Percentiles rank a stretch among this genome's conserved stretches.
phyloP scores from a whole-genome alignment of 2,888 invertebrate species.

The Drosophila nigricruria region DNA sequence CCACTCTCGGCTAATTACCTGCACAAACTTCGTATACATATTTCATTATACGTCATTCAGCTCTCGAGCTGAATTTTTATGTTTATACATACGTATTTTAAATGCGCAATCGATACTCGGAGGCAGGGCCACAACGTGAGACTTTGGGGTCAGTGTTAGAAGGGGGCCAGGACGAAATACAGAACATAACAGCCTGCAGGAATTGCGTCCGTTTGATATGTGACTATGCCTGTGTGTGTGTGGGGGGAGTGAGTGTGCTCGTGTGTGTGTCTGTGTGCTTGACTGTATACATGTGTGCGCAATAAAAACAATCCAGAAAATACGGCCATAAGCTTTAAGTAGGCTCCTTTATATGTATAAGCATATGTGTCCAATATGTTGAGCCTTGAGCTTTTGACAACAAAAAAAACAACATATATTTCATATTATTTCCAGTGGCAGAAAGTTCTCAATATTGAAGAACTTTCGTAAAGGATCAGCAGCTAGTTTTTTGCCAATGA shows the following conservation, averaged over 20 bases:
- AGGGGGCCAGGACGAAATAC: slow-evolving; percentile 31
- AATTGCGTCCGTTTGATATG: slow-evolving; percentile 41
- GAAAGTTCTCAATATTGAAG: neutral
- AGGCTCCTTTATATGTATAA: slow-evolving; percentile 8
- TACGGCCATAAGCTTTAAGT: slow-evolving; percentile 36
- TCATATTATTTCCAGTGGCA: neutral
- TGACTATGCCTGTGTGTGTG: slow-evolving; percentile 21
- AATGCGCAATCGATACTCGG: slow-evolving; percentile 68
- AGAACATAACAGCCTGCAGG: slow-evolving; percentile 22
- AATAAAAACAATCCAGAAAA: slow-evolving; percentile 50
- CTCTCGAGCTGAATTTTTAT: slow-evolving; percentile 54
- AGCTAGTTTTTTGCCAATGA: neutral
- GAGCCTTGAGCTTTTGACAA: too few relatives aligned
- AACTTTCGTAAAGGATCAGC: neutral
- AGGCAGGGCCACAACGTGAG: slow-evolving; percentile 9
- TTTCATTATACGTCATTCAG: slow-evolving; percentile 51
- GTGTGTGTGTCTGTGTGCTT: slow-evolving; percentile 25
- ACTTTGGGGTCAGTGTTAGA: slow-evolving; percentile 7
- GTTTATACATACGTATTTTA: slow-evolving; percentile 46
- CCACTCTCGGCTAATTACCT: slow-evolving; percentile 19
- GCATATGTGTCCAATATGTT: slow-evolving; percentile 2
- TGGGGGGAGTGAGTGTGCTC: slow-evolving; percentile 7
- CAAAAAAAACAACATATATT: neutral
- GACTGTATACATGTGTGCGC: slow-evolving; percentile 26
- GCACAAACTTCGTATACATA: slow-evolving; percentile 38